Conservation (phyloP, 2,113 vertebrate genomes). For the Caranx melampygus region DNA sequence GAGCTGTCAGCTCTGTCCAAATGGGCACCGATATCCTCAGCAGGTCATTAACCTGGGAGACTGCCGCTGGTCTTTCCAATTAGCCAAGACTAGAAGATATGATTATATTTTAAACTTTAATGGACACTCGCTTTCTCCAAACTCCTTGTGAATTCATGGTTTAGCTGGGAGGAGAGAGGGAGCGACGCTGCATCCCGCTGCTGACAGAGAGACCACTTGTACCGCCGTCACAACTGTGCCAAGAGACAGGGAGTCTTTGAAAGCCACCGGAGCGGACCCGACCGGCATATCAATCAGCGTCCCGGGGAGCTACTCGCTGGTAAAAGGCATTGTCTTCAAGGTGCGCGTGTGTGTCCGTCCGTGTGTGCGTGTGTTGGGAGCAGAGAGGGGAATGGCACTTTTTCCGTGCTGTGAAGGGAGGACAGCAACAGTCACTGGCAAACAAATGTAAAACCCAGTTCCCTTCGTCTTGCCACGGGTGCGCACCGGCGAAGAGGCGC, state of each 20-base stretch:
- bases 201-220: slow-evolving; percentile 83
- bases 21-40: slow-evolving; percentile 4
- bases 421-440: slow-evolving; percentile 53
- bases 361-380: neutral
- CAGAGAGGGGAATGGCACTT: slow-evolving; percentile 62
- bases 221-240: slow-evolving; percentile 77
- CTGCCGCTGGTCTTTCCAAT: slow-evolving; percentile 3
- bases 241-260: slow-evolving; percentile 82
- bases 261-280: slow-evolving; percentile 77
- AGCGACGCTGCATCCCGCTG: slow-evolving; percentile 58
- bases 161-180: slow-evolving; percentile 43
- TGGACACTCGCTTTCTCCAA: slow-evolving; percentile 25
- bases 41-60: slow-evolving; percentile 20
- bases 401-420: slow-evolving; percentile 40
- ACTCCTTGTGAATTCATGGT: slow-evolving; percentile 45
- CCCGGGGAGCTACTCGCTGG: slow-evolving; percentile 59
- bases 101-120: slow-evolving; percentile 54
- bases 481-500: slow-evolving; percentile 72
- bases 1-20: slow-evolving; percentile 32
- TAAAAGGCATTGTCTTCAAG: slow-evolving; percentile 48
- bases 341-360: slow-evolving; percentile 12
- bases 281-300: slow-evolving; percentile 84
- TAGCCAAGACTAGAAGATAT: neutral
- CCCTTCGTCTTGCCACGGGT: slow-evolving; percentile 52
- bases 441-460: slow-evolving; percentile 68